These are phyloP conservation scores for Tachycineta bicolor DNA, from an alignment of 2,113 vertebrate genomes.

Conservation along the genomic window DNA sequence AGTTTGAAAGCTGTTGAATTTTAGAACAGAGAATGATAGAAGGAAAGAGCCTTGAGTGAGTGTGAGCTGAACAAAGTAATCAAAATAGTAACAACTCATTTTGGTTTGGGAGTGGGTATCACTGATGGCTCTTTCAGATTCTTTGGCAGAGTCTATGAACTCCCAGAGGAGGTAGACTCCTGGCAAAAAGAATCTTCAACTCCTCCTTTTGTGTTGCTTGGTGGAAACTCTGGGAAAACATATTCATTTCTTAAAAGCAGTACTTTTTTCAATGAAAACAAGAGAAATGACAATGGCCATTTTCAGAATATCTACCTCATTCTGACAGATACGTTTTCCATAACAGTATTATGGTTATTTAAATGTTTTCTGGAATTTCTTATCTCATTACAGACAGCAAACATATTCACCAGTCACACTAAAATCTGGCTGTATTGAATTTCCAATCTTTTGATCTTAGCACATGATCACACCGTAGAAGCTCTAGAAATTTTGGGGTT, in stretches of 20 bases:
- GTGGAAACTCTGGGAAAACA: neutral
- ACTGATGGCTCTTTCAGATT: neutral
- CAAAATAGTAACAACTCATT: neutral
- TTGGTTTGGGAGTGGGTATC: neutral
- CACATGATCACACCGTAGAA: fast-evolving
- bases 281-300: neutral
- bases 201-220: neutral
- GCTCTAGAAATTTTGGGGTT: neutral
- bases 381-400: neutral
- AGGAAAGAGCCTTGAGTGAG: neutral
- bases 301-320: neutral
- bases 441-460: neutral
- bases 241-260: neutral
- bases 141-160: neutral
- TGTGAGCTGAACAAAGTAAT: neutral
- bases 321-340: neutral
- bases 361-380: neutral
- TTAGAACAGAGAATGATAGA: neutral
- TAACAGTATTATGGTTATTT: neutral
- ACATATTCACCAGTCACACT: neutral
- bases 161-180: neutral
- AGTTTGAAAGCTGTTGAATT: neutral
- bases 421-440: neutral
- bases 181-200: neutral
- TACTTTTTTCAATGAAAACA: neutral